Conservation (phyloP, 2,888 invertebrate species). For the Pristionchus exspectatus region DNA sequence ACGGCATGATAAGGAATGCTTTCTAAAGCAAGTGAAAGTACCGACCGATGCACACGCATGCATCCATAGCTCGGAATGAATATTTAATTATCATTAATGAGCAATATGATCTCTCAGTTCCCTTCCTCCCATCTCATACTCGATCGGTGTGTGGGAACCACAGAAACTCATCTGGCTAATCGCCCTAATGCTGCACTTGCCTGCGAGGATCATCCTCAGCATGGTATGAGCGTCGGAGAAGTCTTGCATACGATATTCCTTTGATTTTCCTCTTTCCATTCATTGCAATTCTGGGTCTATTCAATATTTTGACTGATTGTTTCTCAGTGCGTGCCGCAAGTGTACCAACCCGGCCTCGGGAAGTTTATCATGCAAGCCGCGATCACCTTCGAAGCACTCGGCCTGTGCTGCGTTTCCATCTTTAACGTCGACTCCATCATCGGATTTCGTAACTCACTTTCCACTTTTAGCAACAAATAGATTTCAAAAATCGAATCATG, state of each 20-base stretch:
- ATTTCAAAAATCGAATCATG: too few relatives aligned
- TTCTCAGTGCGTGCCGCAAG: not conserved
- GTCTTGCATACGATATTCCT: too few relatives aligned
- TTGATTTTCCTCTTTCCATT: too few relatives aligned
- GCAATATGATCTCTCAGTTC: conserved; percentile 59
- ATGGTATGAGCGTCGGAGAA: not conserved
- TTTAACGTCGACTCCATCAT: conserved; percentile 28
- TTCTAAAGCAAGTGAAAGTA: conserved; percentile 39
- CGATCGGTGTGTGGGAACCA: conserved; percentile 70
- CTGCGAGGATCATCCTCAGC: conserved; percentile 63
- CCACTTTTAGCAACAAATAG: too few relatives aligned
- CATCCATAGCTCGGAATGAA: too few relatives aligned
- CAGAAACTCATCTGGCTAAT: conserved; percentile 69
- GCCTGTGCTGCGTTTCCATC: not conserved
- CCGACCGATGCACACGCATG: too few relatives aligned
- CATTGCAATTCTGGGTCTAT: too few relatives aligned
- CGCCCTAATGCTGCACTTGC: conserved; percentile 64
- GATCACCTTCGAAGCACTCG: not conserved
- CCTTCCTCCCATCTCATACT: conserved; percentile 68
- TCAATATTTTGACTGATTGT: too few relatives aligned
- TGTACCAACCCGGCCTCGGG: not conserved
- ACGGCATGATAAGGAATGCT: not conserved
- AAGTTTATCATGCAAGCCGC: not conserved
- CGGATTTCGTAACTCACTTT: conserved; percentile 36
- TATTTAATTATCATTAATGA: too few relatives aligned